Base-by-base conservation (phyloP, 1,140 invertebrate genomes). In the Notospermus geniculatus region DNA sequence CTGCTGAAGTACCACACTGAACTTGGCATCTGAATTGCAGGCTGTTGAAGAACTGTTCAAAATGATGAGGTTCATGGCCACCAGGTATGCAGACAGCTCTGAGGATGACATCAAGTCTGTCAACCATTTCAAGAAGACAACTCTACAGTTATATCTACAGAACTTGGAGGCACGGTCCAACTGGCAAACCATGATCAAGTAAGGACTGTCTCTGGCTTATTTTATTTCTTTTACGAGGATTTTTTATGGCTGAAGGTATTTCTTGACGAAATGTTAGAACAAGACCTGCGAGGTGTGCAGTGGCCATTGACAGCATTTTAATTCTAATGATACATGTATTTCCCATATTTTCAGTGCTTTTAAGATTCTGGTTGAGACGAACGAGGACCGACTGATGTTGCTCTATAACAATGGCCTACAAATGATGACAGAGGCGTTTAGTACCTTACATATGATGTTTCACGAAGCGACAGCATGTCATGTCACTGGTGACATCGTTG, bases 401-500 rank as follows among this genome's bases (percentile, higher is more conserved):
- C 88, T 95, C 2, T 93, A 90, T 65, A 92, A 94, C 72, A 89
- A 90, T 55, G 93, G 92, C 5, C 83, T 97, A 41, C 87, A 90
- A 63, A 89, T 93, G 85, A 88, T 92, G 23, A 89, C 93, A 77
- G 92, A 95, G 81, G 91, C 92, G 19, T 87, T 95, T 71, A 89
- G 91, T 79, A 93, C 91, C 64, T 81, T 95, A 59, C 92, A 95
- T 83, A 89, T 91, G 67, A 94, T 95, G 90, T 91, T 94, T 74
- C 92, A 95, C 71, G 93, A 96, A 79, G 92, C 92, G 17, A 93
- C 91, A 2, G 91, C 91, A 0, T 93, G 91, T 73, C 91, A 92
- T 76, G 87, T 93, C 17, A 88, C 88, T 4, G 88, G 87, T 0
- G 93, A 95, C 74, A 82, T 95, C 36, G 86, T 91, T 13, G 91